Base-by-base conservation (phyloP, 2,113 vertebrate species). In the Petroica traversi region DNA sequence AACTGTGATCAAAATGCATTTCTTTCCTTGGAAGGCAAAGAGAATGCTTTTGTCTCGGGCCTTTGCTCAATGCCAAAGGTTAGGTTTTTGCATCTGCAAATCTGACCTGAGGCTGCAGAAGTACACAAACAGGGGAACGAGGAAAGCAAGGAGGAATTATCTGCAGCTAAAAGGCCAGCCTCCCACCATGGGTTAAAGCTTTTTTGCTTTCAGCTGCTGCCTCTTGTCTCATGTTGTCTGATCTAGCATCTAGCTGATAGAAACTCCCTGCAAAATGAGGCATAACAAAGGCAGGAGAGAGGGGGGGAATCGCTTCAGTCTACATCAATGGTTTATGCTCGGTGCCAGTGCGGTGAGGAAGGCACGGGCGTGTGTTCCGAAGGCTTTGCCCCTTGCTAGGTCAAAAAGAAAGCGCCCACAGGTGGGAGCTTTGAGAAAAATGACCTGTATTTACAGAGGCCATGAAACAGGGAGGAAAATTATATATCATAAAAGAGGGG, bases 291-390 rank as follows among this genome's bases (percentile, higher is more conserved):
- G 46, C 51, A 40, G 52, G 63, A 92, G 88, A 52, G 31, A 58
- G 75, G 55, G 55, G 29, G 15, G 38, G n/a, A 80, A 77, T 83
- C 0, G 0, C 51, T 81, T 89, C 51, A 25, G 34, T 83, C 71
- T 74, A 6, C 46, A 16, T 68, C 3, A 8, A 4, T 28, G 41
- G 14, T 40, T 83, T 76, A 19, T 9, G 33, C 41, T 90, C 0
- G 0, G 17, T 76, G 31, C 41, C 10, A n/a, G 52, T 51, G 71
- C 83, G 67, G 77, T 71, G 51, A 66, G 17, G 26, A 71, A 54
- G 43, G 24, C 41, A 34, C 1, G 14, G 29, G 4, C 0, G 0
- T 43, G 38, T 0, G 0, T 41, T 34, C 71, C 2, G 1, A 73
- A 78, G 58, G 41, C 18, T 75, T 78, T 59, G 16, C 14, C 66